A percentile compares a stretch with the other conserved stretches of the same genome.
phyloP scores from a whole-genome alignment of 2,113 vertebrate genomes.

The Myxocyprinus asiaticus region DNA sequence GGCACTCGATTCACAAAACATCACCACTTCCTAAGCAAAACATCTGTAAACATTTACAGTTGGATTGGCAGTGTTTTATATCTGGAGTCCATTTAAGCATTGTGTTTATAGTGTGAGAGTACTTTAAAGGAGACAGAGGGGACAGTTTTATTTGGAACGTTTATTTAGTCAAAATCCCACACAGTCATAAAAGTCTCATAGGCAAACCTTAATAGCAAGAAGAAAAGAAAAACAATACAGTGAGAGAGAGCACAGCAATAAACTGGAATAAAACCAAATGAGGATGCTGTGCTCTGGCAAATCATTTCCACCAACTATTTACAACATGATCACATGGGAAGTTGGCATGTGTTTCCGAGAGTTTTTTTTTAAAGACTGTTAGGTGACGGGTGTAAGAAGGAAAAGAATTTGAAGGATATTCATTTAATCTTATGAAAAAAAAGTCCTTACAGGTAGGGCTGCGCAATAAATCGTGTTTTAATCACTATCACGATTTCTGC shows the following conservation, averaged over 20 bases:
- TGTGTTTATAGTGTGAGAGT: conserved; percentile 62
- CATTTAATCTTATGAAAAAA: too few relatives aligned
- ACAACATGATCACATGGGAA: too few relatives aligned
- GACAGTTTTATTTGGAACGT: conserved; percentile 28
- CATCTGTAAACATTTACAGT: conserved; percentile 61
- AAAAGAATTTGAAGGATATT: too few relatives aligned
- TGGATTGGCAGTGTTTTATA: conserved; percentile 51
- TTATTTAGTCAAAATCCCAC: conserved; percentile 30
- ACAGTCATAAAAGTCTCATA: conserved; percentile 10
- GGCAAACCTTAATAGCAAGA: conserved; percentile 20
- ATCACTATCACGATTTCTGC: too few relatives aligned
- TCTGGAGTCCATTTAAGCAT: conserved; percentile 47
- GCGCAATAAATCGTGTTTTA: too few relatives aligned
- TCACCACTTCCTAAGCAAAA: conserved; percentile 21
- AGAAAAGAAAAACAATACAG: conserved; percentile 1
- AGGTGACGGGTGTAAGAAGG: too few relatives aligned
- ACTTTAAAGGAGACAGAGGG: conserved; percentile 52
- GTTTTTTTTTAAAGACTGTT: too few relatives aligned
- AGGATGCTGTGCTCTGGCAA: conserved; percentile 24
- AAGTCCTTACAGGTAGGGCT: too few relatives aligned
- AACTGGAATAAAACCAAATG: conserved; percentile 33
- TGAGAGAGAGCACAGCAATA: conserved; percentile 8
- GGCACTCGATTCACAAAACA: not conserved
- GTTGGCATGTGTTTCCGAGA: too few relatives aligned
- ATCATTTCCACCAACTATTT: conserved; percentile 18